Base-by-base conservation (phyloP, 2,113 vertebrate genomes). In the Acanthochromis polyacanthus region DNA sequence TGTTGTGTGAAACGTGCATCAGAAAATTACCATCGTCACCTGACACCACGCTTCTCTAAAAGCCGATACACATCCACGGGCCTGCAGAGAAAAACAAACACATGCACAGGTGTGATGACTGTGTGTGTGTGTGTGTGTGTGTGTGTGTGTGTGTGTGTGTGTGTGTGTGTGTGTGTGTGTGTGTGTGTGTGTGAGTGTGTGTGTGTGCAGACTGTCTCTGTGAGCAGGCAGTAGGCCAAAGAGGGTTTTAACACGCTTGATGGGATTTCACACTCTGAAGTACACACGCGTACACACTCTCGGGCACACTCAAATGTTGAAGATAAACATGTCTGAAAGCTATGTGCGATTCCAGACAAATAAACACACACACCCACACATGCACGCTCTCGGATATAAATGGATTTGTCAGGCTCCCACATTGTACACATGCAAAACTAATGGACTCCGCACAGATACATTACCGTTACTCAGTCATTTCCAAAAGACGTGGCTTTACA, bases 241-340 rank as follows among this genome's bases (percentile, higher is more conserved):
- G 84, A 83, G 79, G 83, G 70, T 82, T 90, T 92, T 89, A 84
- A 84, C 89, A 90, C 80, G 32, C 89, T 80, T 92, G 87, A 93
- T 93, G 68, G 86, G 90, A 93, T 93, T 92, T 93, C 86, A 92
- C 85, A 89, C 84, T 83, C 38, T 1, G 16, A 63, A 80, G 68
- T 82, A 83, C 75, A 91, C 83, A 83, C 76, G 57, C 57, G 14
- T 36, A 78, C 80, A 84, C 78, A 81, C 80, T 59, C 78, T 71
- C 36, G 68, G 68, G 81, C 84, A 76, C 87, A 88, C 82, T 78
- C 58, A 75, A 89, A 91, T 89, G 86, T 90, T 85, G 88, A 89
- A 83, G 83, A 90, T 89, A 90, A 90, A 90, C 88, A 91, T 91
- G 81, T 84, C 86, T 90, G 86, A 91, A 90, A 91, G 89, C 86